Evolutionary conservation across 1,140 invertebrate genomes (phyloP).

Genomic region (Cherax destructor): DNA sequence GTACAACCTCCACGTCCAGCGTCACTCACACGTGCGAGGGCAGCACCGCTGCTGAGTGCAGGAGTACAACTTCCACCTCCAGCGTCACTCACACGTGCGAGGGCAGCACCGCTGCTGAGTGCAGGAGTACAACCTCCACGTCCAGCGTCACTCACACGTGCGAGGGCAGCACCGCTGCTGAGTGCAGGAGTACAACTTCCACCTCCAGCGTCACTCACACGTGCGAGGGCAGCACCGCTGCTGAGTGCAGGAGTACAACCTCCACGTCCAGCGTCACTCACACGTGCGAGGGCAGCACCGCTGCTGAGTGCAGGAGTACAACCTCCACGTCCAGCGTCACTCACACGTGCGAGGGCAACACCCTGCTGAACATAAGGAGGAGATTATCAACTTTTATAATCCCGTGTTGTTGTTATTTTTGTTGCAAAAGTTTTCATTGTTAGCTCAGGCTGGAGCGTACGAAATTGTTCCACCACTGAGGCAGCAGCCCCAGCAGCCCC

Average conservation of each 20-base stretch:
- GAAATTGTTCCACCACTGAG: not conserved
- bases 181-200: too few species aligned
- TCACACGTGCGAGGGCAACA: not conserved
- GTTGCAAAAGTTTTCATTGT: constrained; percentile 14
- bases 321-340: not conserved
- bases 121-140: too few species aligned
- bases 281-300: too few species aligned
- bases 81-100: not conserved
- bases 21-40: not conserved
- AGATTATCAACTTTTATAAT: constrained; percentile 15
- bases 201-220: not conserved
- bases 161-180: not conserved
- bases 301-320: too few species aligned
- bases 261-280: not conserved
- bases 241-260: too few species aligned
- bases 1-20: not conserved
- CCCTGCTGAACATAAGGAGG: not conserved
- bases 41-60: not conserved
- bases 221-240: too few species aligned
- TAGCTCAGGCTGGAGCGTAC: not conserved
- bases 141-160: not conserved
- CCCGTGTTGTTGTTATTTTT: not conserved
- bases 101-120: too few species aligned
- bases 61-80: too few species aligned
- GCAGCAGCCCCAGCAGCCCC: not conserved